A percentile compares a stretch with the other conserved stretches of the same genome.
phyloP scores from a whole-genome alignment of 2,113 vertebrate species.

The Amazona guildingii region DNA sequence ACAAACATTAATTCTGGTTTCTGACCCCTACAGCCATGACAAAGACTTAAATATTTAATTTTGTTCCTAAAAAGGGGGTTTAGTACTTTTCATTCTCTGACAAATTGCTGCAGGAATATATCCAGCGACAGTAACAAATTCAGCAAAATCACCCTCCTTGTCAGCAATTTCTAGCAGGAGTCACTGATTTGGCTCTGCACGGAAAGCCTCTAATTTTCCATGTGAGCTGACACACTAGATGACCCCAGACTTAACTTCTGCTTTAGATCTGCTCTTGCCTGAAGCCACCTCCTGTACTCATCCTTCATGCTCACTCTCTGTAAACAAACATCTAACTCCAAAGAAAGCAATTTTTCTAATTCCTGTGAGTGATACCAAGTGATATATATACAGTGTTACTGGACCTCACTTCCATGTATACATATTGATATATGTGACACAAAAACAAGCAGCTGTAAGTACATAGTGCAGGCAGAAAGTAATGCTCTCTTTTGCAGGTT shows the following conservation, averaged over 20 bases:
- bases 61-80: neutral
- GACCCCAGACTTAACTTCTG: neutral
- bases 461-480: neutral
- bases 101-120: neutral
- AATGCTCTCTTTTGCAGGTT: neutral
- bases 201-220: neutral
- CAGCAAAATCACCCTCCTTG: neutral
- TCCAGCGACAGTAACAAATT: neutral
- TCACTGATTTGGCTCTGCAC: neutral
- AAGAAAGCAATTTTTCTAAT: neutral
- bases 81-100: neutral
- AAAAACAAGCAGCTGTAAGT: neutral
- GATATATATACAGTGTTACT: neutral
- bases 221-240: neutral
- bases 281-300: neutral
- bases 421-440: accelerated
- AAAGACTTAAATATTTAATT: neutral
- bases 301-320: neutral
- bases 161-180: neutral
- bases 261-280: neutral
- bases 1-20: neutral
- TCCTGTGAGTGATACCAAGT: neutral
- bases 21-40: neutral
- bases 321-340: neutral
- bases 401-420: accelerated